Conservation (phyloP, 2,888 invertebrate species). For the Anarsia innoxiella region DNA sequence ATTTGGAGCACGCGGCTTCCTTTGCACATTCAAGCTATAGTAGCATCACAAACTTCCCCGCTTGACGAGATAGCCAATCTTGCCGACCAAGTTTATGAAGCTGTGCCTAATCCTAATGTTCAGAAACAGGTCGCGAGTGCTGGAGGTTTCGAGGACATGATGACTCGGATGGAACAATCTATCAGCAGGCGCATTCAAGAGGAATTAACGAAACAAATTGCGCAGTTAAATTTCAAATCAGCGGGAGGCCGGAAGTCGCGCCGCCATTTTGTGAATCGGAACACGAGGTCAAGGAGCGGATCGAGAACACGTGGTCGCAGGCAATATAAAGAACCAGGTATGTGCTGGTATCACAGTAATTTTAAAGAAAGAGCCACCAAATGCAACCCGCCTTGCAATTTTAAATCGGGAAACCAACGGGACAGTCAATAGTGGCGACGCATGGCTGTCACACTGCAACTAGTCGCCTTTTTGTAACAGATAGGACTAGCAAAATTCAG, state of each 20-base stretch:
- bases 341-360: slow-evolving; percentile 3
- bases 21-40: background rate
- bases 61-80: background rate
- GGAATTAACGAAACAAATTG: background rate
- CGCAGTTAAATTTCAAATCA: background rate
- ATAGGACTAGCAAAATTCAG: slow-evolving; percentile 11
- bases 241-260: no score
- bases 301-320: background rate
- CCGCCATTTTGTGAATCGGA: no score
- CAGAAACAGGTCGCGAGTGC: background rate
- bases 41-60: background rate
- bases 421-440: slow-evolving; percentile 4
- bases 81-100: background rate
- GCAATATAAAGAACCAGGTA: background rate
- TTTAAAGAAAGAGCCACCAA: background rate
- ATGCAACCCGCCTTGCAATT: background rate
- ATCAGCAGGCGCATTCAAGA: background rate
- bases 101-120: background rate
- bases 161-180: background rate
- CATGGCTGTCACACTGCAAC: background rate
- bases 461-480: slow-evolving; percentile 8
- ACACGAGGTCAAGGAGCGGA: background rate
- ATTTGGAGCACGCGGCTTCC: slow-evolving; percentile 1
- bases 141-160: background rate
- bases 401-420: background rate